phyloP scores from a whole-genome alignment of 2,888 invertebrate genomes.

The Ophion costatus region DNA sequence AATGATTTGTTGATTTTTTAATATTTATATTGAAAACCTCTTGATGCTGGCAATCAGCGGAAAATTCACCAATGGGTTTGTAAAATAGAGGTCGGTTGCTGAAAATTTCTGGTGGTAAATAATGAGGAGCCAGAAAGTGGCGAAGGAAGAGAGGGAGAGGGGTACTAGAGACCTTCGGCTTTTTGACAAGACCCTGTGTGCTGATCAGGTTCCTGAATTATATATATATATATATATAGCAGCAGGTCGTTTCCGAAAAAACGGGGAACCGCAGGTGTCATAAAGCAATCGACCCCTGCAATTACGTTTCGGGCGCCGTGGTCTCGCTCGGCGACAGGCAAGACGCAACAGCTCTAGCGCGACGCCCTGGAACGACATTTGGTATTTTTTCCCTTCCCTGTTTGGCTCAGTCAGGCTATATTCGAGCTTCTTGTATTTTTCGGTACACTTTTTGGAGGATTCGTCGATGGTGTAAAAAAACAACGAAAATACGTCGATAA shows the following conservation, averaged over 20 bases:
- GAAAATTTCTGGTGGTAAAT: constrained; percentile 44
- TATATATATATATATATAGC: constrained; percentile 1
- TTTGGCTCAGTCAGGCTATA: neutral
- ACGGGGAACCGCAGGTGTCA: constrained; percentile 63
- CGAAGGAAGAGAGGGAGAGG: neutral
- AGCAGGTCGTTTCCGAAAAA: constrained; percentile 56
- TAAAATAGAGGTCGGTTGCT: constrained; percentile 2
- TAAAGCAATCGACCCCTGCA: constrained; percentile 62
- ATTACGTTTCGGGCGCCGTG: constrained; percentile 41
- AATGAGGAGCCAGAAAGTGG: constrained; percentile 15
- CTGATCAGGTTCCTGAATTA: constrained; percentile 9
- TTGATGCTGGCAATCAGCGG: too few species aligned
- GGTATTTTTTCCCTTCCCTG: constrained; percentile 4
- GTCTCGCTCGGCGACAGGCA: constrained; percentile 1
- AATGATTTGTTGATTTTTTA: too few species aligned
- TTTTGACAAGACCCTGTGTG: constrained; percentile 23
- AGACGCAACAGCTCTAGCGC: constrained; percentile 11
- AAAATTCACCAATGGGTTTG: too few species aligned
- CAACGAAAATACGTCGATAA: too few species aligned
- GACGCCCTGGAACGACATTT: constrained; percentile 23
- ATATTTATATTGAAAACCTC: too few species aligned
- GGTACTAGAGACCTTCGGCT: constrained; percentile 23
- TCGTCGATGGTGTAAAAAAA: neutral
- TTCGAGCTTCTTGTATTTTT: neutral
- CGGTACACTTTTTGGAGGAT: neutral